These are phyloP conservation scores for Pogonocichla stellata DNA, from an alignment of 2,113 vertebrate species.

Conservation along the genomic window DNA sequence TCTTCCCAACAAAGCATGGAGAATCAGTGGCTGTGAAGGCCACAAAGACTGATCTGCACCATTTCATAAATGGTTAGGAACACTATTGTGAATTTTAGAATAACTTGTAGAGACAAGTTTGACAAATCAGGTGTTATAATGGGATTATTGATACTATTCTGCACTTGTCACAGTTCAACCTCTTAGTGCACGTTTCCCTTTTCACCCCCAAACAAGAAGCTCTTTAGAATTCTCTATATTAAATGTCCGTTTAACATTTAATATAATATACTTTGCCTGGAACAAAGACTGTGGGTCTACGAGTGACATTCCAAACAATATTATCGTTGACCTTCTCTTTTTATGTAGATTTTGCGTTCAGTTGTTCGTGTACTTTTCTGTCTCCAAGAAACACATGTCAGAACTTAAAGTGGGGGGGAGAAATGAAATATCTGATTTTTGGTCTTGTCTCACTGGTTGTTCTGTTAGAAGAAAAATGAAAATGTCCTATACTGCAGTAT, in stretches of 20 bases:
- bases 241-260: constrained; percentile 4
- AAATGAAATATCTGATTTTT: neutral
- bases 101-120: constrained; percentile 50
- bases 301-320: neutral
- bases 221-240: constrained; percentile 25
- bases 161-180: neutral
- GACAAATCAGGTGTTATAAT: constrained; percentile 62
- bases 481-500: neutral
- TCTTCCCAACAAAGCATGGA: constrained; percentile 36
- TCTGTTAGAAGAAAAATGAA: neutral
- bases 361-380: neutral
- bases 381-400: neutral
- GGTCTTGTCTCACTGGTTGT: neutral
- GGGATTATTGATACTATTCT: constrained; percentile 55
- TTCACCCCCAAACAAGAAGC: neutral
- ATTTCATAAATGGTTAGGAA: constrained; percentile 11
- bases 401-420: neutral
- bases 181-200: neutral
- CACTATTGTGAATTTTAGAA: constrained; percentile 21
- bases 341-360: neutral
- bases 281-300: neutral
- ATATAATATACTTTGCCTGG: neutral
- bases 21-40: constrained; percentile 6
- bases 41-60: constrained; percentile 33
- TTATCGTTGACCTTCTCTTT: neutral